A percentile compares a stretch with the other conserved stretches of the same genome.
phyloP scores from a whole-genome alignment of 2,888 invertebrate genomes.

The Protodeltote pygarga region DNA sequence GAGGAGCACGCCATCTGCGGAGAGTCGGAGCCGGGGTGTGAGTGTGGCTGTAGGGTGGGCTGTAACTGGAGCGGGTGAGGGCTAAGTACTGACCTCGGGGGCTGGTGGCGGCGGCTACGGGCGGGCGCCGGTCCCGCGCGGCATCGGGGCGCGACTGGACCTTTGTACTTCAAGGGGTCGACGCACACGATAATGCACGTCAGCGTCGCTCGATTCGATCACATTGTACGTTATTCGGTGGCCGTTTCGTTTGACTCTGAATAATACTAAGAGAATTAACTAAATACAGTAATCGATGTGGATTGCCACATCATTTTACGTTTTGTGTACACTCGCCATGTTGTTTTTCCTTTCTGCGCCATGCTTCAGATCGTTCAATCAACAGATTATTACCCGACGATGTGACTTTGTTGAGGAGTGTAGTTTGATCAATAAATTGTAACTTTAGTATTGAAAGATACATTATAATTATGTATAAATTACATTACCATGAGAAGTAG shows the following conservation, averaged over 20 bases:
- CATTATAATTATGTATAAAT: no score
- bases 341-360: constrained; percentile 55
- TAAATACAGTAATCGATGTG: constrained; percentile 52
- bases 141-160: constrained; percentile 38
- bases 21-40: constrained; percentile 54
- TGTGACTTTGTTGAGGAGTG: constrained; percentile 45
- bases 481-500: no score
- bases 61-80: constrained; percentile 57
- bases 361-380: constrained; percentile 64
- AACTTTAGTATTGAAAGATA: no score
- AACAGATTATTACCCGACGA: constrained; percentile 61
- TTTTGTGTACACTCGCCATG: constrained; percentile 68
- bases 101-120: constrained; percentile 49
- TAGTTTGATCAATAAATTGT: background rate
- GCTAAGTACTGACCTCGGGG: constrained; percentile 48
- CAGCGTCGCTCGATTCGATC: constrained; percentile 9
- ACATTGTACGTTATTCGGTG: constrained; percentile 43
- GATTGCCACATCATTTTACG: constrained; percentile 64
- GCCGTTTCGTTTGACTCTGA: constrained; percentile 34
- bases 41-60: constrained; percentile 44
- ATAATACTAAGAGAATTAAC: constrained; percentile 40
- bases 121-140: constrained; percentile 26
- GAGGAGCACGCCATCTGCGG: constrained; percentile 87
- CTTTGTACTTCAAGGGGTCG: constrained; percentile 19
- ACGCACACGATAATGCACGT: constrained; percentile 2